Evolutionary conservation across 2,797 vertebrate genomes (phyloP).

Genomic region (Gobio occitaniae): DNA sequence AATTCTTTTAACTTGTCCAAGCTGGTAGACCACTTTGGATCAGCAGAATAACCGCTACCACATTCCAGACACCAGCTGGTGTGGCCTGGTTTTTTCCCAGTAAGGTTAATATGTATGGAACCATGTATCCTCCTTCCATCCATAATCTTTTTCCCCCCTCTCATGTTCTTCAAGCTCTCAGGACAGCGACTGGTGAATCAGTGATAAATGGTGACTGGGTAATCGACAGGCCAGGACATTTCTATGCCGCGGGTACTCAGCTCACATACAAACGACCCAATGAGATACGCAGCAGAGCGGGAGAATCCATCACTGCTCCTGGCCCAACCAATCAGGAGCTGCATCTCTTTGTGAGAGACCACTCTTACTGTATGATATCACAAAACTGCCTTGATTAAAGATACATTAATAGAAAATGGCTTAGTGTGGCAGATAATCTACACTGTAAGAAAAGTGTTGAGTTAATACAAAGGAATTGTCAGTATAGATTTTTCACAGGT

Average conservation of each 20-base stretch:
- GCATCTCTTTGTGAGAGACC: constrained; percentile 53
- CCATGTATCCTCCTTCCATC: background rate
- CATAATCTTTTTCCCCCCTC: background rate
- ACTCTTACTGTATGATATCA: constrained; percentile 30
- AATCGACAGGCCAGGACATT: constrained; percentile 77
- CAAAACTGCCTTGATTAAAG: background rate
- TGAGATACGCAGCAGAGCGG: constrained; percentile 76
- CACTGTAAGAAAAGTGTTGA: background rate
- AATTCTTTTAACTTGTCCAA: background rate
- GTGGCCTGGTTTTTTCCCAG: background rate
- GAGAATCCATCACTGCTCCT: constrained; percentile 77
- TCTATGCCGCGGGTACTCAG: constrained; percentile 72
- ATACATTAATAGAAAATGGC: background rate
- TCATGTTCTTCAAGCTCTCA: constrained; percentile 69
- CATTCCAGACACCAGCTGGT: constrained; percentile 7
- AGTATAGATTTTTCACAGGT: background rate
- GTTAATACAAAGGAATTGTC: background rate
- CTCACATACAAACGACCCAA: constrained; percentile 78
- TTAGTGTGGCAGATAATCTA: background rate
- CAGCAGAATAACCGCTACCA: background rate
- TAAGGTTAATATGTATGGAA: background rate
- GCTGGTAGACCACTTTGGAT: constrained; percentile 3
- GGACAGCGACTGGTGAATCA: constrained; percentile 67
- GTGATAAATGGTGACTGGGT: constrained; percentile 81
- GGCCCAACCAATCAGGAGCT: constrained; percentile 67